Evolutionary conservation across 2,888 invertebrate genomes (phyloP).

Genomic region (Acleris laterana): DNA sequence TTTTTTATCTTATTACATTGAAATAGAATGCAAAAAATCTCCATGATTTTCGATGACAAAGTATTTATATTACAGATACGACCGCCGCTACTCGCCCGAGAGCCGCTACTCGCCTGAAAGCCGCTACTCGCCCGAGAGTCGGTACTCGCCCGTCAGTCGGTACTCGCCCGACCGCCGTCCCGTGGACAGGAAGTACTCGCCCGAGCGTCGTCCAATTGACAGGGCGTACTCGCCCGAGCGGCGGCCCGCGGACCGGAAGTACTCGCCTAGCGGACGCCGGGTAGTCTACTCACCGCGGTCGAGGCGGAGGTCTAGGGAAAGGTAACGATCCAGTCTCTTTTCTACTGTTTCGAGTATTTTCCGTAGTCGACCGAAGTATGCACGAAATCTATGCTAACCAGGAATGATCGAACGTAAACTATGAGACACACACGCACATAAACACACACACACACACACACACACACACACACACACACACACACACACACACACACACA

Average conservation of each 20-base stretch:
- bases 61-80: conserved; percentile 52
- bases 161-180: conserved; percentile 78
- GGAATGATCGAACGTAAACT: no score
- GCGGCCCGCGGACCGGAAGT: conserved; percentile 52
- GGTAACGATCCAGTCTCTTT: conserved; percentile 47
- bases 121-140: conserved; percentile 66
- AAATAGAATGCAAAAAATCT: no score
- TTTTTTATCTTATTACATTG: no score
- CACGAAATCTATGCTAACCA: no score
- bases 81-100: conserved; percentile 76
- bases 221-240: conserved; percentile 65
- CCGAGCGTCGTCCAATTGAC: conserved; percentile 74
- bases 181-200: conserved; percentile 74
- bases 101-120: conserved; percentile 80
- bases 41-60: no score
- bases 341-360: no score
- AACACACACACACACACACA: no score
- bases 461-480: no score
- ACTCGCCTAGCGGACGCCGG: conserved; percentile 68
- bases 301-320: conserved; percentile 64
- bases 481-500: no score
- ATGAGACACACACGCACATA: no score
- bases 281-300: conserved; percentile 63
- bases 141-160: conserved; percentile 83
- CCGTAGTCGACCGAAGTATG: no score